Evolutionary conservation across 2,797 vertebrate species (phyloP).

Genomic region (Alauda arvensis): DNA sequence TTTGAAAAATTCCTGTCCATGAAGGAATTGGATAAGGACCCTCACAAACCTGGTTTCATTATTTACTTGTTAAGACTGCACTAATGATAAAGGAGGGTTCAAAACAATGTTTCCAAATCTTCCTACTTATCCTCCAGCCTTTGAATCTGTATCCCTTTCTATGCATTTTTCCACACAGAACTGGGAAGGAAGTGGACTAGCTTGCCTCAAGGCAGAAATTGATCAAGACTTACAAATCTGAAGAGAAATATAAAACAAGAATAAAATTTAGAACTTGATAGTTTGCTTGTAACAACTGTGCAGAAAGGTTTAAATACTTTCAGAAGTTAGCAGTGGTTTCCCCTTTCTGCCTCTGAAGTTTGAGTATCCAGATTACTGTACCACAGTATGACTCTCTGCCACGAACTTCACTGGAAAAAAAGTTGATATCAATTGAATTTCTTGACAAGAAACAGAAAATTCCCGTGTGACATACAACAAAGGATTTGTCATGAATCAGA

Average conservation of each 20-base stretch:
- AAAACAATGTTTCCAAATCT: not conserved
- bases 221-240: not conserved
- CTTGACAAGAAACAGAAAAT: conserved; percentile 19
- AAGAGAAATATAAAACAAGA: not conserved
- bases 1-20: not conserved
- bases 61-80: not conserved
- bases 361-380: not conserved
- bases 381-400: not conserved
- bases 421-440: not conserved
- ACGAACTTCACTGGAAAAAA: not conserved
- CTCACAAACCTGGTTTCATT: not conserved
- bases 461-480: not conserved
- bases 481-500: conserved; percentile 40
- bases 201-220: not conserved
- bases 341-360: not conserved
- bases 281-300: not conserved
- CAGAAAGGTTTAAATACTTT: not conserved
- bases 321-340: not conserved
- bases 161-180: not conserved
- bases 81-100: not conserved
- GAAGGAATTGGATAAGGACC: not conserved
- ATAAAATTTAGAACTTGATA: not conserved
- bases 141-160: not conserved
- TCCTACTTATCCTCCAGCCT: not conserved
- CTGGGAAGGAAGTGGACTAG: not conserved